Evolutionary conservation across 2,797 vertebrate genomes (phyloP).

Genomic region (Artibeus jamaicensis): DNA sequence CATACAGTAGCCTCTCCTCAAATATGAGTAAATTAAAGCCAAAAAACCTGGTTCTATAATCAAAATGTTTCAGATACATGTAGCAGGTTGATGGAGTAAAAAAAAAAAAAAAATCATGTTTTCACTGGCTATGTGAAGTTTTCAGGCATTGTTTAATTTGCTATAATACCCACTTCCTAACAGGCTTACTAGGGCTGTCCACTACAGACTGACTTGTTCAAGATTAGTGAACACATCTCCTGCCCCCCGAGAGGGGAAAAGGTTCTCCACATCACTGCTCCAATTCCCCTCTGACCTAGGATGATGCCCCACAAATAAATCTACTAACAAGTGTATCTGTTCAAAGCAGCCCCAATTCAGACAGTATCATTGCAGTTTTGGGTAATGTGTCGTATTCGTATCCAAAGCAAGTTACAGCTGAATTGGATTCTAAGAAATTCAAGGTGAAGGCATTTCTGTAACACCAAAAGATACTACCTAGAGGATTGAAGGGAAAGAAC

Average conservation of each 20-base stretch:
- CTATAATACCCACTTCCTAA: not conserved
- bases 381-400: not conserved
- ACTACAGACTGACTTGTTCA: not conserved
- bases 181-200: not conserved
- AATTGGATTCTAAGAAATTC: not conserved
- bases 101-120: not conserved
- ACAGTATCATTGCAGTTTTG: not conserved
- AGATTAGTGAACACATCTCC: not conserved
- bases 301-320: not conserved
- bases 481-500: constrained; percentile 82
- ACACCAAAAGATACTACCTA: constrained; percentile 72
- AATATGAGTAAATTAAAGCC: not conserved
- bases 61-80: not conserved
- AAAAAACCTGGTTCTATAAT: not conserved
- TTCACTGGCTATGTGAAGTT: not conserved
- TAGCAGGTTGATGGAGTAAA: not conserved
- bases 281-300: not conserved
- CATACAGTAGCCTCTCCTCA: not conserved
- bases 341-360: not conserved
- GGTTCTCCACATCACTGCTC: not conserved
- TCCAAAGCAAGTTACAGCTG: not conserved
- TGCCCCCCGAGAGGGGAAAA: not conserved
- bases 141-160: not conserved
- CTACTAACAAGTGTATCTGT: not conserved
- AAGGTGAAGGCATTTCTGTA: not conserved